phyloP scores from a whole-genome alignment of 2,113 vertebrate genomes.

The Probosciger aterrimus region DNA sequence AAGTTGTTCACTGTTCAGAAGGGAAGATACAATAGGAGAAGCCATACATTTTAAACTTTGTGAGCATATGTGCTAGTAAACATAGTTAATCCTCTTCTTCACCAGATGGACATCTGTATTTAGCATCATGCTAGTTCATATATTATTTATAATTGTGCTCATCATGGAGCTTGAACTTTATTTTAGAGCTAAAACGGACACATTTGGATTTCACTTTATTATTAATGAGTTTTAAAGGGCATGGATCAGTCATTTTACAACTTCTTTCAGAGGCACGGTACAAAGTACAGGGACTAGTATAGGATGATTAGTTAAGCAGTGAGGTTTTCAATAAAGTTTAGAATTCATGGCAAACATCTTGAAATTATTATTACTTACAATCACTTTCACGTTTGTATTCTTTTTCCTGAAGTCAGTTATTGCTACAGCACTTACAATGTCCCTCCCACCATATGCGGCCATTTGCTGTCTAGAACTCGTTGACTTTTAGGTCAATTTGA shows the following conservation, averaged over 20 bases:
- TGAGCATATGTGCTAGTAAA: background rate
- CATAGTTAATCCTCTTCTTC: background rate
- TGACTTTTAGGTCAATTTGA: background rate
- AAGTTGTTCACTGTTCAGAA: background rate
- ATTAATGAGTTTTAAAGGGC: constrained; percentile 1
- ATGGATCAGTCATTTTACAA: background rate
- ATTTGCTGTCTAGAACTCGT: constrained; percentile 41
- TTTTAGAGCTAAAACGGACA: background rate
- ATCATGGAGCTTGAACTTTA: background rate
- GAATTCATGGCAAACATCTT: constrained; percentile 50
- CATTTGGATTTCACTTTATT: constrained; percentile 1
- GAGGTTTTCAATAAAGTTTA: constrained; percentile 50
- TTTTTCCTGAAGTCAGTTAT: constrained; percentile 28
- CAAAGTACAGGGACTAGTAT: background rate
- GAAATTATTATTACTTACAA: constrained; percentile 58
- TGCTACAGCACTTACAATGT: background rate
- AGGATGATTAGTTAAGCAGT: constrained; percentile 28
- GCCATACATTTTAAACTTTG: background rate
- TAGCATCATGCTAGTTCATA: background rate
- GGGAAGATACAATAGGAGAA: background rate
- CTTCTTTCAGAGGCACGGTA: background rate
- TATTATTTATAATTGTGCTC: background rate
- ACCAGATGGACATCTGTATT: background rate
- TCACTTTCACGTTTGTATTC: constrained; percentile 30
- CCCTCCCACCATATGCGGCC: background rate